Conservation (phyloP, 1,140 invertebrate species). For the Latrodectus geometricus region DNA sequence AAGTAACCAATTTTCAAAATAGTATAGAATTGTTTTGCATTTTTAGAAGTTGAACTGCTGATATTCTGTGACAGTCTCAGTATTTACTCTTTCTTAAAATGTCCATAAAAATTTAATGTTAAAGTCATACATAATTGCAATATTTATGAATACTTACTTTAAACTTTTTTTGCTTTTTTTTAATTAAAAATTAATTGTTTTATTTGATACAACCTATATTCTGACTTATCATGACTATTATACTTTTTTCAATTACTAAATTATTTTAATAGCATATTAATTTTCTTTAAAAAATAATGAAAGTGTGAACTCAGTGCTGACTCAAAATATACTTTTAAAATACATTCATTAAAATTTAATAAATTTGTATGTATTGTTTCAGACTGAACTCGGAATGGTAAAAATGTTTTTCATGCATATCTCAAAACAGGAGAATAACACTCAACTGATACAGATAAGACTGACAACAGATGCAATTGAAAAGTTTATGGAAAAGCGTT, state of each 20-base stretch:
- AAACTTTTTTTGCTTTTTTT: too few relatives aligned
- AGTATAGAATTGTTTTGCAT: too few relatives aligned
- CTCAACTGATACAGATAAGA: constrained; percentile 21
- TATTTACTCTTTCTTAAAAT: too few relatives aligned
- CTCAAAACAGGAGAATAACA: constrained; percentile 1
- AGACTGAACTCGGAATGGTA: constrained; percentile 39
- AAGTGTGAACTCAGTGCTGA: neutral
- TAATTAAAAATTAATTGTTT: too few relatives aligned
- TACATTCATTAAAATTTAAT: neutral
- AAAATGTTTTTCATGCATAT: constrained; percentile 54
- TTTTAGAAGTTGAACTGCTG: too few relatives aligned
- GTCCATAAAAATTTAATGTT: too few relatives aligned
- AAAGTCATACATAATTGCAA: too few relatives aligned
- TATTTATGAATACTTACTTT: too few relatives aligned
- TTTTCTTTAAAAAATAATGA: neutral
- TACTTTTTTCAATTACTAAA: neutral
- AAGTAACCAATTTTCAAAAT: too few relatives aligned
- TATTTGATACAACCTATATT: neutral
- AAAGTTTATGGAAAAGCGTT: constrained; percentile 27
- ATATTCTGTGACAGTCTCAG: too few relatives aligned
- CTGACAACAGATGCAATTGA: constrained; percentile 23
- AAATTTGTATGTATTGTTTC: neutral
- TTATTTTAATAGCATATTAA: neutral
- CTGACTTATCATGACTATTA: neutral
- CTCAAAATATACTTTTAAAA: neutral